Percentiles rank a stretch among this genome's conserved stretches.
Conservation (phyloP, 2,113 vertebrate genomes). For the Gopherus evgoodei region DNA sequence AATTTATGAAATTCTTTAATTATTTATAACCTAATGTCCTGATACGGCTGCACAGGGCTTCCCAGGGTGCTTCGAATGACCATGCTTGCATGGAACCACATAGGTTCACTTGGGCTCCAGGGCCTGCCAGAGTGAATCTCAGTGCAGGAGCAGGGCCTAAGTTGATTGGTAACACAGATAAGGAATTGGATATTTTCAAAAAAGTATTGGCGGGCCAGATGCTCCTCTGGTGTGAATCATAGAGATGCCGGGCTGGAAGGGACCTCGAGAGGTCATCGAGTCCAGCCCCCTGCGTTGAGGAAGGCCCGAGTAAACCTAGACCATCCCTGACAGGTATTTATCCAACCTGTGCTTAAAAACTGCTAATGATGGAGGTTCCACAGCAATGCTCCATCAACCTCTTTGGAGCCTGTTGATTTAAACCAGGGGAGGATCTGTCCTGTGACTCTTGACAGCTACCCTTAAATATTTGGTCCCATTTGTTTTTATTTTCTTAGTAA, state of each 20-base stretch:
- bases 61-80: background rate
- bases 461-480: background rate
- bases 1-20: background rate
- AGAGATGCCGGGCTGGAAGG: background rate
- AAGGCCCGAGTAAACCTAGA: background rate
- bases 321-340: background rate
- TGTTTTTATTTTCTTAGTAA: background rate
- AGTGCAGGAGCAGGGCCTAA: background rate
- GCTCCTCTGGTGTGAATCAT: background rate
- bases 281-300: background rate
- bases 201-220: background rate
- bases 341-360: background rate
- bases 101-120: background rate
- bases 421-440: background rate
- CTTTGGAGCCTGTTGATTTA: background rate
- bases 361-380: background rate
- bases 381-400: background rate
- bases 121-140: background rate
- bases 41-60: background rate
- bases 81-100: background rate
- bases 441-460: rapidly evolving
- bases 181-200: background rate
- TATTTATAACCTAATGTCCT: background rate
- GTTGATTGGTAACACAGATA: background rate
- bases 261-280: background rate